Evolutionary conservation across 2,888 invertebrate species (phyloP).

Genomic region (Eupithecia subfuscata): DNA sequence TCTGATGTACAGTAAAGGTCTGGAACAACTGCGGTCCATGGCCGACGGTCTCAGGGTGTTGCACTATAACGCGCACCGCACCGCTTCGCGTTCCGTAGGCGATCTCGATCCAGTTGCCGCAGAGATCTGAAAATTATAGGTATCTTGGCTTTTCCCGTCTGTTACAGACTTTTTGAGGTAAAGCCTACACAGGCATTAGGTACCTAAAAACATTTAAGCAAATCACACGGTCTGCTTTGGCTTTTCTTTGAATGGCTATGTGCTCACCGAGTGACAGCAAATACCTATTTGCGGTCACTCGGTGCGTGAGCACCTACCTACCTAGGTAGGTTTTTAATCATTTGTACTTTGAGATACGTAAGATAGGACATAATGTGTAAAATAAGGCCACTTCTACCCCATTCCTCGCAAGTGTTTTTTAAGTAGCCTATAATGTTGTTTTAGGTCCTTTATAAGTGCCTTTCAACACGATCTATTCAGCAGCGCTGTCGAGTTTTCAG

Average conservation of each 20-base stretch:
- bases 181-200: neutral
- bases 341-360: no score
- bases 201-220: neutral
- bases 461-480: no score
- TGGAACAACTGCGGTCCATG: conserved; percentile 99
- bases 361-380: no score
- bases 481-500: no score
- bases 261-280: no score
- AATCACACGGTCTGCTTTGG: neutral
- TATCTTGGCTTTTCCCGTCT: neutral
- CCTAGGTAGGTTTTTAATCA: no score
- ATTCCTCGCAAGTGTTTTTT: no score
- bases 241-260: neutral
- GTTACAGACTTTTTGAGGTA: neutral
- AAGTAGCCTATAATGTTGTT: no score
- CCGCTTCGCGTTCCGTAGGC: conserved; percentile 99
- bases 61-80: conserved; percentile 98
- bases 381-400: no score
- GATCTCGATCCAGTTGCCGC: conserved; percentile 99
- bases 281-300: no score
- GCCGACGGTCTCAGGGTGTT: conserved; percentile 99
- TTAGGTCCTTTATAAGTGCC: no score
- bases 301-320: no score
- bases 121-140: conserved; percentile 87
- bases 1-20: conserved; percentile 98